Evolutionary conservation across 2,797 vertebrate genomes (phyloP).

Genomic region (Smutsia temminckii): DNA sequence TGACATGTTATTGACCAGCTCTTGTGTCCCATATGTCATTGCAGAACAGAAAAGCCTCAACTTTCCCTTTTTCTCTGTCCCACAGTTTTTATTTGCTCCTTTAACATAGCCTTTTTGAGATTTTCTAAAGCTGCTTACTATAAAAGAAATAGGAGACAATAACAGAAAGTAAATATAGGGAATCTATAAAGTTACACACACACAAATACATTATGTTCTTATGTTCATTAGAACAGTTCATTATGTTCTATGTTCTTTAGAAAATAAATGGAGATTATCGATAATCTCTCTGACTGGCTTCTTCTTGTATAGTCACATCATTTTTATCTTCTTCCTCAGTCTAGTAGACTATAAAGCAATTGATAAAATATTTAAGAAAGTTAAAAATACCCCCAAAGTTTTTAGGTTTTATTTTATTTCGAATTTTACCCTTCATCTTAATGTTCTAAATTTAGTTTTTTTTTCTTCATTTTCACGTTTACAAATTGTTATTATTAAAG

Average conservation of each 20-base stretch:
- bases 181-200: not conserved
- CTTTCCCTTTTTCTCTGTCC: not conserved
- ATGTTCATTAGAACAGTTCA: not conserved
- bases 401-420: conserved; percentile 28
- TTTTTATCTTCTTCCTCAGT: not conserved
- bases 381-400: not conserved
- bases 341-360: not conserved
- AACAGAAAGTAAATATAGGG: not conserved
- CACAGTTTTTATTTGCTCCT: not conserved
- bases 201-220: not conserved
- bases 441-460: not conserved
- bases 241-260: not conserved
- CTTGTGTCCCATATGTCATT: not conserved
- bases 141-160: not conserved
- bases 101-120: not conserved
- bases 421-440: not conserved
- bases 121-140: not conserved
- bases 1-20: not conserved
- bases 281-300: not conserved
- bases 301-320: not conserved
- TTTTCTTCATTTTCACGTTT: conserved; percentile 43
- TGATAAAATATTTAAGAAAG: not conserved
- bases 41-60: not conserved
- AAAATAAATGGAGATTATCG: not conserved
- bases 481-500: conserved; percentile 13